Base-by-base conservation (phyloP, 2,888 invertebrate genomes). In the Carpatolechia fugitivella region DNA sequence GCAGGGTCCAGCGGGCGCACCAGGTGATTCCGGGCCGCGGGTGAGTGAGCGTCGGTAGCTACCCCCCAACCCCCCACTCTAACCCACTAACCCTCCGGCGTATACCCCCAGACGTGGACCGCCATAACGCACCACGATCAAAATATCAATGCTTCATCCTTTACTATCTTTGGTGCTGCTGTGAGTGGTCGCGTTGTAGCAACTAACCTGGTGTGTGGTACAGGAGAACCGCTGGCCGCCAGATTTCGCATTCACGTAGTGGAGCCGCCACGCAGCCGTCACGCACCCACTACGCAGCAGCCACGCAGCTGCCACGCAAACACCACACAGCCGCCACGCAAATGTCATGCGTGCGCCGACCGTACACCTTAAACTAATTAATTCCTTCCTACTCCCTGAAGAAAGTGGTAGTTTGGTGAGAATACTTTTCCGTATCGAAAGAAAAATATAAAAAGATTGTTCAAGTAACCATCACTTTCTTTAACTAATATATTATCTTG, bases 1-100 rank as follows among this genome's bases (percentile, higher is more conserved):
- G 11, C 35, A 49, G 70, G 96, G 96, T 64, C 94, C 95, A 76
- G 86, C 92, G 69, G 96, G 96, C 54, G 94, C 94, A 76, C 90
- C 92, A 69, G 96, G 96, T 64, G 95, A 95, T 78, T 86, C 92
- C 69, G 96, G 96, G 54, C 91, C 93, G 59, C 92, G 93, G 94
- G 96, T 96, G 93, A 94, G 95, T 92, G 41, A 35, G n/a, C 35
- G 13, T 38, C 18, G 11, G 49, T 35, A 20, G 20, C 35, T 16
- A 35, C 20, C 35, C 18, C n/a, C 10, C 13, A 8, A 14, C 16
- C 48, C 16, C 16, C 18, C 36, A 18, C 7, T 24, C 49, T 49
- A 35, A 49, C 49, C 20, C 16, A 31, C 30, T 47, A 47, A 8
- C 14, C 31, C 31, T 1, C 29, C 44, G 47, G 30, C 47, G 30